phyloP scores from a whole-genome alignment of 2,888 invertebrate species.

The Aplocera efformata region DNA sequence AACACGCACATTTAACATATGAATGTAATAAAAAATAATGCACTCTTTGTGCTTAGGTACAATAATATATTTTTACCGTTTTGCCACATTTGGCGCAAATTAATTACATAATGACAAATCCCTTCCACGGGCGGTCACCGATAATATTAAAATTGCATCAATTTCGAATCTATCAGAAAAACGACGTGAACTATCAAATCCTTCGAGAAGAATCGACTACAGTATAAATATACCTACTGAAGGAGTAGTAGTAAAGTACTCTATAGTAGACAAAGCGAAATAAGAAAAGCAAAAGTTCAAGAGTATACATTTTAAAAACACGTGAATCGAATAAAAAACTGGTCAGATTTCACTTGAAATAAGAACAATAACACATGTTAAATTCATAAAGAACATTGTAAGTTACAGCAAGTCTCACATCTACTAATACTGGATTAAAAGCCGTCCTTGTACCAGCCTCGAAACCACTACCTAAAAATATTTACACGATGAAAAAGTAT shows the following conservation, averaged over 20 bases:
- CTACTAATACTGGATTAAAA: slow-evolving; percentile 71
- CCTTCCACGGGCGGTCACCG: slow-evolving; percentile 46
- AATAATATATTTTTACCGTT: slow-evolving; percentile 35
- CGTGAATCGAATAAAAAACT: neutral
- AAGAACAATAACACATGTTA: slow-evolving; percentile 14
- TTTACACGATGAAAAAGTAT: slow-evolving; percentile 52
- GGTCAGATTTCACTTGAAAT: slow-evolving; percentile 2
- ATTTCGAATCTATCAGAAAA: slow-evolving; percentile 77
- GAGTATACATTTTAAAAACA: slow-evolving; percentile 5
- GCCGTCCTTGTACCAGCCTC: slow-evolving; percentile 35
- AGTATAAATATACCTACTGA: neutral
- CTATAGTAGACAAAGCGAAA: slow-evolving; percentile 4
- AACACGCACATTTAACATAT: slow-evolving; percentile 57
- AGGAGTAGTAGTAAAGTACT: neutral
- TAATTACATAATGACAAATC: slow-evolving; percentile 50
- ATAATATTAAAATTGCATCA: slow-evolving; percentile 62
- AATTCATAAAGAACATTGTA: slow-evolving; percentile 6
- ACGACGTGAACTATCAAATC: slow-evolving; percentile 32
- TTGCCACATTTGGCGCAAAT: slow-evolving; percentile 50
- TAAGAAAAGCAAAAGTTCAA: neutral
- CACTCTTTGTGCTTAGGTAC: slow-evolving; percentile 62
- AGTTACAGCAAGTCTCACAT: slow-evolving; percentile 52
- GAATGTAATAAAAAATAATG: slow-evolving; percentile 51
- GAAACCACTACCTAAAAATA: slow-evolving; percentile 25
- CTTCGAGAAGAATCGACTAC: slow-evolving; percentile 6